Percentiles rank a stretch among this genome's conserved stretches.
Evolutionary conservation across 2,888 invertebrate genomes (phyloP).

Genomic region (Philereme vetulata): DNA sequence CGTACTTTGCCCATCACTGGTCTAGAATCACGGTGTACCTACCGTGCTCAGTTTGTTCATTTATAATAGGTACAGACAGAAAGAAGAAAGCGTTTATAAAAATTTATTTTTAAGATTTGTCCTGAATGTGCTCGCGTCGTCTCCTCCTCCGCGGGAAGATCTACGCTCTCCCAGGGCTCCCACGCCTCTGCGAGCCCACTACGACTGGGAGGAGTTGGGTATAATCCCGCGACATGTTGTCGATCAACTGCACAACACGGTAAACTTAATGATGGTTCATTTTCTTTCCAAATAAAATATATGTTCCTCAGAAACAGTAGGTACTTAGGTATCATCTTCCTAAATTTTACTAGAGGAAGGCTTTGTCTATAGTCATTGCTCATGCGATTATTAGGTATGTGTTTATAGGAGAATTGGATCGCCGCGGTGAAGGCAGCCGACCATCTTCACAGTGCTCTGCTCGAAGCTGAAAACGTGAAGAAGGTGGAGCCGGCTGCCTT

Average conservation of each 20-base stretch:
- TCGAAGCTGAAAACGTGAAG: slow-evolving; percentile 61
- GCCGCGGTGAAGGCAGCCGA: slow-evolving; percentile 75
- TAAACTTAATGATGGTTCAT: slow-evolving; percentile 55
- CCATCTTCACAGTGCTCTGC: slow-evolving; percentile 71
- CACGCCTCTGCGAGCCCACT: slow-evolving; percentile 62
- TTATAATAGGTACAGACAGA: too few relatives aligned
- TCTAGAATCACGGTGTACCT: too few relatives aligned
- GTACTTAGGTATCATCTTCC: slow-evolving; percentile 1
- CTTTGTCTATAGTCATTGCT: not conserved
- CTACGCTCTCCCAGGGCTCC: slow-evolving; percentile 62
- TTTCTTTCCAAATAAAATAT: not conserved
- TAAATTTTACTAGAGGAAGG: not conserved
- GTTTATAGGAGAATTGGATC: slow-evolving; percentile 76
- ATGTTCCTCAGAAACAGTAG: not conserved
- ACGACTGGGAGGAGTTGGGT: slow-evolving; percentile 85
- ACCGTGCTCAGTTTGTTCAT: too few relatives aligned
- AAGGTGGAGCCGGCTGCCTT: slow-evolving; percentile 68
- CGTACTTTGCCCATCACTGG: too few relatives aligned
- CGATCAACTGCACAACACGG: slow-evolving; percentile 88
- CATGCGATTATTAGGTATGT: slow-evolving; percentile 1
- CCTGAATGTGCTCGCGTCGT: slow-evolving; percentile 67
- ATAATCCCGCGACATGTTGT: slow-evolving; percentile 85
- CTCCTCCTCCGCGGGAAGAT: slow-evolving; percentile 57
- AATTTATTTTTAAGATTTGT: slow-evolving; percentile 58
- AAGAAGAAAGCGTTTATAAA: not conserved